Conservation (phyloP, 2,888 invertebrate genomes). For the Mycalesis mineus region DNA sequence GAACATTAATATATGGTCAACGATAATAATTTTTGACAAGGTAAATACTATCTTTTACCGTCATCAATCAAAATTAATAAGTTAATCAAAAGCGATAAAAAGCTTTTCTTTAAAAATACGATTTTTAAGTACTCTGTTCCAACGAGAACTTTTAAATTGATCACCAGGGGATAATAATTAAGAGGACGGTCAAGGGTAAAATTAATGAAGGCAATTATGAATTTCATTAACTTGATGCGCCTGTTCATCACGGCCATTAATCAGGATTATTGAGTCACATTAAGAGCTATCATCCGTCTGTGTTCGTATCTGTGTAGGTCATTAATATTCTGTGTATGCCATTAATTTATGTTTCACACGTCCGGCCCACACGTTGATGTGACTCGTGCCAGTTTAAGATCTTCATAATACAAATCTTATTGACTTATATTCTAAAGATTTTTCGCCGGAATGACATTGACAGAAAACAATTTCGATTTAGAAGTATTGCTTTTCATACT, state of each 20-base stretch:
- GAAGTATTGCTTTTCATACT: no score
- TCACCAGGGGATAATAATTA: constrained; percentile 12
- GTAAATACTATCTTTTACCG: not conserved
- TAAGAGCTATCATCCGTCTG: constrained; percentile 16
- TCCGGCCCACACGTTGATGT: no score
- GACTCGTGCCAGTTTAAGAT: no score
- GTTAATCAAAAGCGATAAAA: not conserved
- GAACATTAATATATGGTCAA: not conserved
- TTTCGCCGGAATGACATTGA: no score
- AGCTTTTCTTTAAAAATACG: not conserved
- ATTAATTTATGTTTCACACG: not conserved
- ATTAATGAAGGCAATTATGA: constrained; percentile 12
- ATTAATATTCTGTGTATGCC: no score
- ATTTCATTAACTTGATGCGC: constrained; percentile 14
- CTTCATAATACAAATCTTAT: no score
- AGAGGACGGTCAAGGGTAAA: constrained; percentile 5
- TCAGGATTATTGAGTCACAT: constrained; percentile 17
- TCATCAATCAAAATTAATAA: not conserved
- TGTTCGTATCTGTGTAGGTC: no score
- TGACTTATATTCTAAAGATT: no score
- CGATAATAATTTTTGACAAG: not conserved
- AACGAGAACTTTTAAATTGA: not conserved
- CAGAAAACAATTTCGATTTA: no score
- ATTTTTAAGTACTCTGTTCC: not conserved
- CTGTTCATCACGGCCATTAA: constrained; percentile 10